Conservation (phyloP, 2,113 vertebrate genomes). For the Phrynocephalus versicolor region DNA sequence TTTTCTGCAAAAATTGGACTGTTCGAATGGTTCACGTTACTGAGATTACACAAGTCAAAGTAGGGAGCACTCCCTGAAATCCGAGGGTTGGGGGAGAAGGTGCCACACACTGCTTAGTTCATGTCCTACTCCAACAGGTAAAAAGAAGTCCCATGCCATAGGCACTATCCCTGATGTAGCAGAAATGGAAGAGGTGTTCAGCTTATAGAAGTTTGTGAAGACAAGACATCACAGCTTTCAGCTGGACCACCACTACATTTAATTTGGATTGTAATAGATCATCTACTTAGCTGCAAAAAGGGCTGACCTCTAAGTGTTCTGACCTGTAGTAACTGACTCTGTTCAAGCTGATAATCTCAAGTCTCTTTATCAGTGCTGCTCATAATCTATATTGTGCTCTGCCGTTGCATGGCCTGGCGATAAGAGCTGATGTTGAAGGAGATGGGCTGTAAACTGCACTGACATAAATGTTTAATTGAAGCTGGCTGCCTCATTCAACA, state of each 20-base stretch:
- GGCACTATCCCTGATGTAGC: background rate
- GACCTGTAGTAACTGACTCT: background rate
- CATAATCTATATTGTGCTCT: background rate
- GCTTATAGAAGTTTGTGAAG: background rate
- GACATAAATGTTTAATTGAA: slow-evolving; percentile 28
- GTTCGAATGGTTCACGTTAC: too few species aligned
- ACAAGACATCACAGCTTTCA: background rate
- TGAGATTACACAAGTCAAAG: too few species aligned
- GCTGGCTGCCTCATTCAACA: background rate
- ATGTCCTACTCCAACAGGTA: too few species aligned
- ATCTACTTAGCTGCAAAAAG: background rate
- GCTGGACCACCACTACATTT: background rate
- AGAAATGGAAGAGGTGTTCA: background rate
- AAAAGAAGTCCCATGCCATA: too few species aligned
- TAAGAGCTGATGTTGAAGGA: background rate
- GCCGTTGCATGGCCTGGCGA: background rate
- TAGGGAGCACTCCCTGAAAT: too few species aligned
- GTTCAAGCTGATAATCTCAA: background rate
- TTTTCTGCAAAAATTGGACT: background rate
- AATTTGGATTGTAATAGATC: background rate
- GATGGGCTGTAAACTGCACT: slow-evolving; percentile 1
- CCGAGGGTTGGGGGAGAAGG: too few species aligned
- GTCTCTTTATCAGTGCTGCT: background rate
- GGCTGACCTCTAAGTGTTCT: background rate
- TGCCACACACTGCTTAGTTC: too few species aligned